phyloP scores from a whole-genome alignment of 2,888 invertebrate genomes.

The Azorinus chamasolen region DNA sequence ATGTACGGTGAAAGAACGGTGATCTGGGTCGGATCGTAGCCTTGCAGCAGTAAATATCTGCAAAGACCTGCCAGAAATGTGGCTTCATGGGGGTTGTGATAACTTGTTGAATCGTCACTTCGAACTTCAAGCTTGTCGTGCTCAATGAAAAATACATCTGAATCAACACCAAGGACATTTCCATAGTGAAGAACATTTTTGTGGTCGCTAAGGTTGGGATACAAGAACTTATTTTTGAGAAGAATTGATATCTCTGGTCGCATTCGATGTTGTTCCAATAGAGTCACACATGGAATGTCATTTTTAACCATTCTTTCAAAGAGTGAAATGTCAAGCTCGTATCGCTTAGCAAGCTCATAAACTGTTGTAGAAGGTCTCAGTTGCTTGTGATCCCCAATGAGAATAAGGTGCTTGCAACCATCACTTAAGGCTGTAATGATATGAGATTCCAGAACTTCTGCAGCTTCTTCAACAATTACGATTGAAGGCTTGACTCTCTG shows the following conservation, averaged over 20 bases:
- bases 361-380: slow-evolving; percentile 91
- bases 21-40: slow-evolving; percentile 78
- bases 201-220: slow-evolving; percentile 79
- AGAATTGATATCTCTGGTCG: slow-evolving; percentile 82
- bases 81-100: slow-evolving; percentile 63
- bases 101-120: slow-evolving; percentile 58
- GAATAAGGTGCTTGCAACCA: slow-evolving; percentile 92
- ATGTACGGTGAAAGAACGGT: slow-evolving; percentile 84
- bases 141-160: slow-evolving; percentile 81
- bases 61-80: slow-evolving; percentile 68
- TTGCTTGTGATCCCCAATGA: slow-evolving; percentile 95
- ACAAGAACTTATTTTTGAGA: slow-evolving; percentile 75
- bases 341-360: slow-evolving; percentile 90
- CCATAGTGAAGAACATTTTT: slow-evolving; percentile 70
- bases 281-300: slow-evolving; percentile 88
- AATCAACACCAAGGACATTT: slow-evolving; percentile 75
- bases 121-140: slow-evolving; percentile 49
- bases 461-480: slow-evolving; percentile 93
- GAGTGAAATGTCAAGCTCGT: slow-evolving; percentile 91
- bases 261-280: slow-evolving; percentile 80
- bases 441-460: slow-evolving; percentile 94
- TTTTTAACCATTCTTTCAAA: slow-evolving; percentile 93
- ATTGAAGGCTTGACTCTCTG: slow-evolving; percentile 83
- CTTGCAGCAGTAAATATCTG: slow-evolving; percentile 81
- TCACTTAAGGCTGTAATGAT: slow-evolving; percentile 91